These are phyloP conservation scores for Drosophila eugracilis DNA, from an alignment of 1,140 invertebrate genomes.

Conservation along the genomic window DNA sequence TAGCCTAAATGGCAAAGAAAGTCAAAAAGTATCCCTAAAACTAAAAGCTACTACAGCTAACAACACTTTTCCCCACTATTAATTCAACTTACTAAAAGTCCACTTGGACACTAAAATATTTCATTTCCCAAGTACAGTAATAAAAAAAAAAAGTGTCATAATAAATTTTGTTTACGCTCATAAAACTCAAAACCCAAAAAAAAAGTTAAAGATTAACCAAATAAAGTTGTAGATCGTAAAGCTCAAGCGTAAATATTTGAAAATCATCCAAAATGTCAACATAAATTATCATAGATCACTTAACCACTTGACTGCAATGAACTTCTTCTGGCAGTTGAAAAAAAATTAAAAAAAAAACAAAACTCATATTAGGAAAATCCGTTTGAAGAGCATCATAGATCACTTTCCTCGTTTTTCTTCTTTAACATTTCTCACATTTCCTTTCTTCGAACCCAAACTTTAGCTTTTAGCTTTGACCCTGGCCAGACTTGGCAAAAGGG, in stretches of 20 bases:
- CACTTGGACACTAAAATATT: background rate
- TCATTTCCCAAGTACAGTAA: background rate
- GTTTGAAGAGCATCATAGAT: slow-evolving; percentile 15
- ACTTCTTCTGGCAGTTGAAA: background rate
- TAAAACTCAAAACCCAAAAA: background rate
- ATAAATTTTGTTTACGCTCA: background rate
- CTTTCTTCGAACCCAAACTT: background rate
- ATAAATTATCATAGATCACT: slow-evolving; percentile 2
- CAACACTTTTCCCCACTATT: too few relatives aligned
- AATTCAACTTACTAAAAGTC: background rate
- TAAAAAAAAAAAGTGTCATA: background rate
- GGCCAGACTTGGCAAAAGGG: background rate
- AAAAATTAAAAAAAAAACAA: background rate
- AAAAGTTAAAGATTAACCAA: background rate
- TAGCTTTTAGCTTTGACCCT: background rate
- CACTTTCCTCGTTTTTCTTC: slow-evolving; percentile 23
- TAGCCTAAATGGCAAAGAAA: background rate
- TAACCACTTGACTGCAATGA: slow-evolving; percentile 6
- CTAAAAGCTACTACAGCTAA: background rate
- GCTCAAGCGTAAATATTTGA: background rate
- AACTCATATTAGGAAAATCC: slow-evolving; percentile 12
- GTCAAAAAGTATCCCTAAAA: background rate
- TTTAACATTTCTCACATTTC: slow-evolving; percentile 5
- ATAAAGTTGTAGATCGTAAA: slow-evolving; percentile 2
- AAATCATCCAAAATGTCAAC: slow-evolving; percentile 1